A percentile compares a stretch with the other conserved stretches of the same genome.
phyloP scores from a whole-genome alignment of 2,113 vertebrate genomes.

The Tachuris rubrigastra region DNA sequence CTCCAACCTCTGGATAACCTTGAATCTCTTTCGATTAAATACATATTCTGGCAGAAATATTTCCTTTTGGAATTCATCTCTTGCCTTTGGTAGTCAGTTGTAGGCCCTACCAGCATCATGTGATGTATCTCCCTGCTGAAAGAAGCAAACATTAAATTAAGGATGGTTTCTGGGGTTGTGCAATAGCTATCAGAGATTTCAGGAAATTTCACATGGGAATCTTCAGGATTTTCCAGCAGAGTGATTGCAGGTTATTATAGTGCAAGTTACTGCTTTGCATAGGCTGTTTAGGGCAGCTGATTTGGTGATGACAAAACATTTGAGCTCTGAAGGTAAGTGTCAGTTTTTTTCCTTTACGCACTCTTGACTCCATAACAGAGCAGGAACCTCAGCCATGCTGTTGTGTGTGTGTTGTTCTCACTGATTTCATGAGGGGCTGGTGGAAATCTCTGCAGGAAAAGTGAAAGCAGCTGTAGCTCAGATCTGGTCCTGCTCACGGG shows the following conservation, averaged over 20 bases:
- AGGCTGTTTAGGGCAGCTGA: background rate
- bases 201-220: background rate
- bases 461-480: background rate
- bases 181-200: background rate
- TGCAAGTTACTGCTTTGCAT: background rate
- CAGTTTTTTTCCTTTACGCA: background rate
- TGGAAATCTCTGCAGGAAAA: background rate
- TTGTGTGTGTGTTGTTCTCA: accelerated
- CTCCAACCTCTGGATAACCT: background rate
- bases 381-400: background rate
- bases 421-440: background rate
- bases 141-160: background rate
- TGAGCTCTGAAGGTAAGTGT: background rate
- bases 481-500: background rate
- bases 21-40: background rate
- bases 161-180: background rate
- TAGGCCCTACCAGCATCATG: background rate
- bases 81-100: background rate
- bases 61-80: background rate
- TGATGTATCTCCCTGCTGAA: background rate
- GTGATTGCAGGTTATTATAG: background rate
- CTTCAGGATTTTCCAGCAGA: background rate
- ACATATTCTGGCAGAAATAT: background rate
- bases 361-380: background rate
- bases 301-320: background rate